phyloP scores from a whole-genome alignment of 2,888 invertebrate species.

The Drosophila gaucha region DNA sequence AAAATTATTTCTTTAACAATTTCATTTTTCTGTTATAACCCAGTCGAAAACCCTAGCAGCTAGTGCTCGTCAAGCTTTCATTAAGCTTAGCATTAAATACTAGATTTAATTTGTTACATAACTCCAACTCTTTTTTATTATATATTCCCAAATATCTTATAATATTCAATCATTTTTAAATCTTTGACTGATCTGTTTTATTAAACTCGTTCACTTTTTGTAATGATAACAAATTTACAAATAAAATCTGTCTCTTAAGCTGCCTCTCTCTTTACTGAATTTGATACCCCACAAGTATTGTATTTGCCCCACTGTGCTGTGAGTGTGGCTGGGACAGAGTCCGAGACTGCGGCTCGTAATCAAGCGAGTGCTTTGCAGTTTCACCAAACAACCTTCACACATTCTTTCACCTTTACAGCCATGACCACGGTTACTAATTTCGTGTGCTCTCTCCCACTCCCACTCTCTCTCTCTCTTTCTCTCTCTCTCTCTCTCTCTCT shows the following conservation, averaged over 20 bases:
- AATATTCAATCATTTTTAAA: too few relatives aligned
- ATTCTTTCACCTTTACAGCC: slow-evolving; percentile 84
- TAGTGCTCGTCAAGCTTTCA: too few relatives aligned
- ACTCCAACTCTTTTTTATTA: too few relatives aligned
- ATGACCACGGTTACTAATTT: slow-evolving; percentile 84
- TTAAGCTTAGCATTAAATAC: too few relatives aligned
- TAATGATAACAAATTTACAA: background rate
- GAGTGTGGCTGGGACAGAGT: slow-evolving; percentile 24
- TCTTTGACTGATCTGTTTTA: too few relatives aligned
- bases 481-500: background rate
- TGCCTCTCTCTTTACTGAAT: background rate
- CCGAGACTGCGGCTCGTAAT: slow-evolving; percentile 54
- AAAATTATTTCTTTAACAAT: too few relatives aligned
- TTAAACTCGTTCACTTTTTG: background rate
- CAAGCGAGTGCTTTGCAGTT: slow-evolving; percentile 74
- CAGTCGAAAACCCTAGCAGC: too few relatives aligned
- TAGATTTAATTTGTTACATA: too few relatives aligned
- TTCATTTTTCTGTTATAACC: too few relatives aligned
- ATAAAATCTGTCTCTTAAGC: background rate
- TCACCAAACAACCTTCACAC: slow-evolving; percentile 84
- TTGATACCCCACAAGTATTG: background rate
- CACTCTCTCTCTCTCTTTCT: background rate
- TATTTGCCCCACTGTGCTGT: slow-evolving; percentile 7
- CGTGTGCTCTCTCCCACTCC: slow-evolving; percentile 17
- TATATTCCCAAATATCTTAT: too few relatives aligned